Evolutionary conservation across 2,113 vertebrate species (phyloP).

Genomic region (Dicaeum eximium): DNA sequence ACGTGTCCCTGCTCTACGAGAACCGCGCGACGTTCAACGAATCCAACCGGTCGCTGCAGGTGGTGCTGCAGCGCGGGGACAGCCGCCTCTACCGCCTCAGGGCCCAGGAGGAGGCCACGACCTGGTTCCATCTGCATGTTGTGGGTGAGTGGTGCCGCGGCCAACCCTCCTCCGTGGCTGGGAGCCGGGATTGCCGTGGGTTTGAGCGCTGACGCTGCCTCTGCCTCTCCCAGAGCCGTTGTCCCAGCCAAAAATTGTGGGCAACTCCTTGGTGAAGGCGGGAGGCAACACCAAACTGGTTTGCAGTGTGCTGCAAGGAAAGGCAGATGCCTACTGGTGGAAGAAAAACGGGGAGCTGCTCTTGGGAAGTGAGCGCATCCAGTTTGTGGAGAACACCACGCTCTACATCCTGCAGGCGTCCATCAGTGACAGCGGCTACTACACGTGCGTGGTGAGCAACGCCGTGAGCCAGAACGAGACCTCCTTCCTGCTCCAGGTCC

Average conservation of each 20-base stretch:
- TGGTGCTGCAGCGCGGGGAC: neutral
- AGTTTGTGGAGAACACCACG: neutral
- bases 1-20: neutral
- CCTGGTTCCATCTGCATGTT: neutral
- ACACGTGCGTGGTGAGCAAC: neutral
- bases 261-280: neutral
- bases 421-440: neutral
- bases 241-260: neutral
- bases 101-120: neutral
- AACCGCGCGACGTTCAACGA: neutral
- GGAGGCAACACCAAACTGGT: neutral
- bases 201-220: rapidly evolving
- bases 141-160: neutral
- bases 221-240: neutral
- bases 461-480: neutral
- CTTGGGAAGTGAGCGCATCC: neutral
- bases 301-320: neutral
- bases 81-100: neutral
- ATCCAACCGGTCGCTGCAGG: neutral
- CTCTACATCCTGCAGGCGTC: neutral
- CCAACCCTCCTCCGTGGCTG: rapidly evolving
- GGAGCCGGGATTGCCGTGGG: rapidly evolving
- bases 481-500: conserved; percentile 9
- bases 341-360: neutral
- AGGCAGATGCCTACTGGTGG: neutral